Conservation (phyloP, 2,888 invertebrate species). For the Lacanobia wlatinum region DNA sequence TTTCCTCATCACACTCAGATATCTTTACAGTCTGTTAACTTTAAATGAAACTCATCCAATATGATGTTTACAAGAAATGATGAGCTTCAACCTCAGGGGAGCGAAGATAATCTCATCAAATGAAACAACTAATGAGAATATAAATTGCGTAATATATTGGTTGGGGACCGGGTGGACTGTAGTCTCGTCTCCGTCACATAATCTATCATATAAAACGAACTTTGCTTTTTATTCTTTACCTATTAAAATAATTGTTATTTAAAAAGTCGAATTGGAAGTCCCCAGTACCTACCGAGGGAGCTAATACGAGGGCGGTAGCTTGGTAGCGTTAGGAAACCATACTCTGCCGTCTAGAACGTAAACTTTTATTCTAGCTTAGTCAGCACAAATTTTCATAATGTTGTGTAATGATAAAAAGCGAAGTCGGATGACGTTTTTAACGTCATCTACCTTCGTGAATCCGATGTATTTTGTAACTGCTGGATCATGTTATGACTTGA, state of each 20-base stretch:
- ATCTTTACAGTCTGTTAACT: constrained; percentile 76
- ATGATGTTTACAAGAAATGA: constrained; percentile 82
- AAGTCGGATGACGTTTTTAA: constrained; percentile 33
- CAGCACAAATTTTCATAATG: constrained; percentile 32
- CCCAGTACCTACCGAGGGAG: neutral
- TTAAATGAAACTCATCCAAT: constrained; percentile 78
- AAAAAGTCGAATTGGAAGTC: neutral
- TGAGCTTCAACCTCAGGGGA: constrained; percentile 83
- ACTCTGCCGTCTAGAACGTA: constrained; percentile 9
- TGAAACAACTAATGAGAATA: constrained; percentile 88
- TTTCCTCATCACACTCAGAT: constrained; percentile 64
- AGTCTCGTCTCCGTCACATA: constrained; percentile 63
- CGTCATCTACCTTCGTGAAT: constrained; percentile 12
- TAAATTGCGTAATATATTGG: constrained; percentile 88
- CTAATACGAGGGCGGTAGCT: constrained; percentile 10
- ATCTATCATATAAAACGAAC: constrained; percentile 50
- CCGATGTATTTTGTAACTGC: constrained; percentile 22
- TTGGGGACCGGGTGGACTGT: constrained; percentile 79
- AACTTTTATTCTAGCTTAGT: constrained; percentile 20
- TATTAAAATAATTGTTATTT: neutral
- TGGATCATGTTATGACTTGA: constrained; percentile 17
- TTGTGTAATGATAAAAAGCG: constrained; percentile 46
- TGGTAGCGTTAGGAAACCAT: constrained; percentile 20
- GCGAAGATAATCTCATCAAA: constrained; percentile 85
- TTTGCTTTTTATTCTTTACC: constrained; percentile 21